Conservation (phyloP, 2,113 vertebrate species). For the Trachemys scripta region DNA sequence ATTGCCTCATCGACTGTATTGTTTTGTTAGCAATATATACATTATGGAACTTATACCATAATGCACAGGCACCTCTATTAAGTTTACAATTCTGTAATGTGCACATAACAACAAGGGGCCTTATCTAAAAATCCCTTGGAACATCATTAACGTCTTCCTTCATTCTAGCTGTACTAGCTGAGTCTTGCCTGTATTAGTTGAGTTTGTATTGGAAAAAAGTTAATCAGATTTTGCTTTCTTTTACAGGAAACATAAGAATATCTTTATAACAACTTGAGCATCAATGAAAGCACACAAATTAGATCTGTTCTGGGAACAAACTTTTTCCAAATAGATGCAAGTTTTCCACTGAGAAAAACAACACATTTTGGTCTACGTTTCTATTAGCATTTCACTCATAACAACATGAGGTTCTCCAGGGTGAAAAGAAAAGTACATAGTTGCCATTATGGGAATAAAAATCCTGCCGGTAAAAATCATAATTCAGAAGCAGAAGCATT, state of each 20-base stretch:
- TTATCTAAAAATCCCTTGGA: conserved; percentile 42
- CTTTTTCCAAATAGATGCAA: conserved; percentile 17
- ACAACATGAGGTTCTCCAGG: neutral
- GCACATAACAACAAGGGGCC: neutral
- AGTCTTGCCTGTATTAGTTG: conserved; percentile 9
- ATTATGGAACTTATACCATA: neutral
- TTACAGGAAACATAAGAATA: conserved; percentile 1
- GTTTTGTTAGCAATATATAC: conserved; percentile 1
- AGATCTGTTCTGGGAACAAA: neutral
- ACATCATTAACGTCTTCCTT: conserved; percentile 12
- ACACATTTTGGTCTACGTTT: neutral
- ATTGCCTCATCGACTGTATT: neutral
- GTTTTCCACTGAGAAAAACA: conserved; percentile 7
- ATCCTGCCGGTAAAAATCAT: conserved; percentile 48
- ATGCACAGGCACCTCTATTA: neutral
- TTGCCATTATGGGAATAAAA: conserved; percentile 42
- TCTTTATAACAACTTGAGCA: conserved; percentile 22
- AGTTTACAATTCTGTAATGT: conserved; percentile 16
- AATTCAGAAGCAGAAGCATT: conserved; percentile 39
- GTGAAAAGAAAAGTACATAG: conserved; percentile 17
- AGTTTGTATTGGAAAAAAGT: neutral
- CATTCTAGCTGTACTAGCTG: neutral
- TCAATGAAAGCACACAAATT: neutral
- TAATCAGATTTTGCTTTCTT: conserved; percentile 34
- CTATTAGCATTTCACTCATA: neutral